Percentiles rank a stretch among this genome's conserved stretches.
Evolutionary conservation across 2,113 vertebrate species (phyloP).

Genomic region (Halichoerus grypus): DNA sequence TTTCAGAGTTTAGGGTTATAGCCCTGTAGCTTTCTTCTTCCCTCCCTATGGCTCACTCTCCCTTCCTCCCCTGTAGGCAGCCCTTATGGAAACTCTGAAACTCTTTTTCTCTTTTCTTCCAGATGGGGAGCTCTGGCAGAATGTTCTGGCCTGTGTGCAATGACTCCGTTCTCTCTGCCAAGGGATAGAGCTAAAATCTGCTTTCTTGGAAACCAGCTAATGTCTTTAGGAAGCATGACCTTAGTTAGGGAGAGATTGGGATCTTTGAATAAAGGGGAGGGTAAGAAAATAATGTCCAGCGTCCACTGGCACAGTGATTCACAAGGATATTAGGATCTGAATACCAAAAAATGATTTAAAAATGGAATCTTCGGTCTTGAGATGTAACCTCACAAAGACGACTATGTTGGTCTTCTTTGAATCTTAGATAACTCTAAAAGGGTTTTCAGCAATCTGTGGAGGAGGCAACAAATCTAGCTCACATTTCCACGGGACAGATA

Average conservation of each 20-base stretch:
- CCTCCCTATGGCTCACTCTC: neutral
- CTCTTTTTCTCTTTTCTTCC: slow-evolving; percentile 68
- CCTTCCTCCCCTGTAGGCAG: slow-evolving; percentile 58
- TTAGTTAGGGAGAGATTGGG: slow-evolving; percentile 6
- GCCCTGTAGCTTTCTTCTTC: neutral
- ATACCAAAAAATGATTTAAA: slow-evolving; percentile 35
- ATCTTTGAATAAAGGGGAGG: slow-evolving; percentile 16
- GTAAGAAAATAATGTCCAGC: slow-evolving; percentile 1
- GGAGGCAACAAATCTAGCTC: neutral
- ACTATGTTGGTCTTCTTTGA: neutral
- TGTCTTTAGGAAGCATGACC: slow-evolving; percentile 67
- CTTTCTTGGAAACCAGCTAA: slow-evolving; percentile 73
- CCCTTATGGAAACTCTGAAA: slow-evolving; percentile 75
- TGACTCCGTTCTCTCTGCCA: slow-evolving; percentile 59
- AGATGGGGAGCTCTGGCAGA: slow-evolving; percentile 79
- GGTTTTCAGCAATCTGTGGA: slow-evolving; percentile 8
- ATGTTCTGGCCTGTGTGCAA: slow-evolving; percentile 61
- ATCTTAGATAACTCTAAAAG: neutral
- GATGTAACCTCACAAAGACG: neutral
- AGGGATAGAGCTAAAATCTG: slow-evolving; percentile 67
- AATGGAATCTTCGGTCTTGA: neutral
- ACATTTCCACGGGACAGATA: neutral
- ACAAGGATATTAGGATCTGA: neutral
- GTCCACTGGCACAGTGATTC: neutral
- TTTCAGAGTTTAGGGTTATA: neutral